Base-by-base conservation (phyloP, 2,113 vertebrate species). In the Xiphophorus maculatus region DNA sequence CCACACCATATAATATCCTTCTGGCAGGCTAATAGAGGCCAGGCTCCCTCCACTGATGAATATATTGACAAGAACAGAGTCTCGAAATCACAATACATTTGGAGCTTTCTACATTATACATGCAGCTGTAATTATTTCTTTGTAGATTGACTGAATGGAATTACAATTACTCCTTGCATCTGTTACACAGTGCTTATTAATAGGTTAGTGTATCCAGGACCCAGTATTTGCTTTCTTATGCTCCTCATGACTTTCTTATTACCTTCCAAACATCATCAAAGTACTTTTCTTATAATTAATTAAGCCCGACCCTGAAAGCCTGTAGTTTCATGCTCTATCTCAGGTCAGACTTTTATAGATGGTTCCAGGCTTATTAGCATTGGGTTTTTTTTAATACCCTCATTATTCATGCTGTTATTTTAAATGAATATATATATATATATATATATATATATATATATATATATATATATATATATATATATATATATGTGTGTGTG, bases 11-110 rank as follows among this genome's bases (percentile, higher is more conserved):
- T 69, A 66, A 88, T 69, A 76, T 51, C 42, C 44, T 35, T 66
- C 79, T 77, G 76, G 30, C 78, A 70, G 84, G 75, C 77, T 92
- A 91, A 91, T 91, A 67, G 82, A 89, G 84, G 88, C 76, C 88
- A 79, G 14, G 69, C 79, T 79, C 76, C 68, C 63, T 28, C 62
- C 54, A n/a, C 81, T 76, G 82, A 85, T 87, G 84, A 87, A 85
- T 79, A 87, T 70, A 76, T 60, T 70, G 85, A 91, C 73, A 84
- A 81, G 87, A 86, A 79, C 62, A 75, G 77, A 83, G 77, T 74
- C 71, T 73, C n/a, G 42, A 86, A 75, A 89, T 89, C 83, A 86
- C 85, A 81, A 83, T 81, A 79, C 62, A 17, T 85, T 81, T 87
- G 61, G 78, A 25, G n/a, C 71, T 74, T 71, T 80, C 79, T 67